Base-by-base conservation (phyloP, 2,888 invertebrate species). In the Subacronicta megacephala region DNA sequence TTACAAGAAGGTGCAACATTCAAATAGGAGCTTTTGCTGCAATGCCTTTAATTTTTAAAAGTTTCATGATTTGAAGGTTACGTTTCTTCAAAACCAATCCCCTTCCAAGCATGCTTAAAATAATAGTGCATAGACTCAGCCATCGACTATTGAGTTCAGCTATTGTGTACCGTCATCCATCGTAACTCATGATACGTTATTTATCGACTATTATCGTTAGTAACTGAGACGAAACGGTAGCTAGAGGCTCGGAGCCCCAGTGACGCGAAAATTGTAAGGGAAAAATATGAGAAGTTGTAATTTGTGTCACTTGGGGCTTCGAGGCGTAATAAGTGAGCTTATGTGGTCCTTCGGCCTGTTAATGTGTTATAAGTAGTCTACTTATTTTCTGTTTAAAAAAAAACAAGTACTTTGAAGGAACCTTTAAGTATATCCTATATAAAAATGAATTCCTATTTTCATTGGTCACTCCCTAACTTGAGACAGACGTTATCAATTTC, bases 261-360 rank as follows among this genome's bases (percentile, higher is more conserved):
- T 82, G 87, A 87, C 85, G 78, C 70, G 82, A 81, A 87, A 86
- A 87, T 89, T 88, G 80, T 81, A 71, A 70, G 82, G 80, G 73
- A 88, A 89, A 89, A 90, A 85, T 85, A 71, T 66, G 75, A 72
- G 72, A 62, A 66, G 67, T 75, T 73, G 78, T 72, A 85, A 87
- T 85, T 85, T 84, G 71, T 80, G 82, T 81, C 85, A 78, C 78
- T 58, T 49, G 35, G 23, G 31, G 43, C 50, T 50, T 43, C 36
- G 26, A 62, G 46, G 36, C 20, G 17, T 7, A 58, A 71, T 65
- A 49, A 52, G 18, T 51, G 35, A 23, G 16, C 36, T 13, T 23
- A 16, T 23, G 15, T 20, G 42, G 38, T 43, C 16, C 49, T 53
- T 53, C 0, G 7, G 20, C 12, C 17, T 15, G 38, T 35, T 10